Percentiles rank a stretch among this genome's conserved stretches.
Conservation (phyloP, 92 coral and sea anemone genomes). For the Pocillopora grandis region DNA sequence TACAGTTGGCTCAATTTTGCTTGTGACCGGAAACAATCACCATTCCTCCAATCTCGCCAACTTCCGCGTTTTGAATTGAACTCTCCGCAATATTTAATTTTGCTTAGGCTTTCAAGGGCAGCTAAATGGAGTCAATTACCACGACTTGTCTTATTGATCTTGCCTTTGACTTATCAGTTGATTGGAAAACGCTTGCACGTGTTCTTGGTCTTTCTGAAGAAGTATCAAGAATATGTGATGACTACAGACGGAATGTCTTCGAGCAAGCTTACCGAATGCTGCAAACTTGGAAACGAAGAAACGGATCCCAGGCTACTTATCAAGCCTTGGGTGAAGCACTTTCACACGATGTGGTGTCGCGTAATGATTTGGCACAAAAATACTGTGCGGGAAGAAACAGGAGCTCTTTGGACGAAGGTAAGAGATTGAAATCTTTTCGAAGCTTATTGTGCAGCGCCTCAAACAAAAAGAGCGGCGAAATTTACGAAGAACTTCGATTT, state of each 20-base stretch:
- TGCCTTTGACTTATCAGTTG: slow-evolving; percentile 14
- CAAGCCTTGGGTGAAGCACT: slow-evolving; percentile 25
- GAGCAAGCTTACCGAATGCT: slow-evolving; percentile 42
- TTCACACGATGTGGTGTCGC: not conserved
- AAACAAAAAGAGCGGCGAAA: not conserved
- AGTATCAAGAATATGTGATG: slow-evolving; percentile 4
- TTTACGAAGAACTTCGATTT: no score
- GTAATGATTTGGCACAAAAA: slow-evolving; percentile 21
- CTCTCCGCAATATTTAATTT: no score
- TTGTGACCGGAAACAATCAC: not conserved
- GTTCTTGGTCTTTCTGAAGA: slow-evolving; percentile 2
- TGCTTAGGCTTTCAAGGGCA: no score
- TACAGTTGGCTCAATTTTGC: not conserved
- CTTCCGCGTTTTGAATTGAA: not conserved
- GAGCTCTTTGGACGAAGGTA: not conserved
- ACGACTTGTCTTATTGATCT: slow-evolving; percentile 14
- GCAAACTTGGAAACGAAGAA: not conserved
- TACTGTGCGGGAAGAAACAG: slow-evolving; percentile 19
- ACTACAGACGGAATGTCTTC: slow-evolving; percentile 8
- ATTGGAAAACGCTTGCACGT: slow-evolving; percentile 33
- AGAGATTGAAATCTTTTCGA: not conserved
- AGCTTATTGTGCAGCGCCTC: no score
- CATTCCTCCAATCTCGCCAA: not conserved
- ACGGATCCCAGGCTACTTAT: slow-evolving; percentile 17
- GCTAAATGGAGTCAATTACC: not conserved